phyloP scores from a whole-genome alignment of 1,140 invertebrate genomes.

The Diprion similis region DNA sequence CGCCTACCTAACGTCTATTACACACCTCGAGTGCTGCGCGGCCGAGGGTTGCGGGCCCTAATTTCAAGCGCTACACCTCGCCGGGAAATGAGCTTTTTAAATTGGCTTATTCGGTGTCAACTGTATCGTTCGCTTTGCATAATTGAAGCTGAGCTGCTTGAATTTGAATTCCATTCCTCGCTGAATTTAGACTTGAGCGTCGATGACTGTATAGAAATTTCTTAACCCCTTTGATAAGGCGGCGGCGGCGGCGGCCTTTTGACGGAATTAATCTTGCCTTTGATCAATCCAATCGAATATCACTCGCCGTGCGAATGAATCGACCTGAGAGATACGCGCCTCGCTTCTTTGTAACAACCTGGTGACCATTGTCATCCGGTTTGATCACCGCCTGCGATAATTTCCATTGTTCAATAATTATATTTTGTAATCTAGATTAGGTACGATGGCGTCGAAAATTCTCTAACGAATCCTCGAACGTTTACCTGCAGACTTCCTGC shows the following conservation, averaged over 20 bases:
- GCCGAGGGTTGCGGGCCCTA: too few species aligned
- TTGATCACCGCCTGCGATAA: too few species aligned
- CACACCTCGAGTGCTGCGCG: conserved; percentile 16
- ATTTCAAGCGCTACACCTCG: conserved; percentile 30
- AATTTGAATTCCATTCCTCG: not conserved
- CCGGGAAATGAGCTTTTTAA: conserved; percentile 59
- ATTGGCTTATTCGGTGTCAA: conserved; percentile 39
- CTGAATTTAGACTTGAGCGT: not conserved
- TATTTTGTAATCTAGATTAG: too few species aligned
- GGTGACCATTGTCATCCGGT: too few species aligned
- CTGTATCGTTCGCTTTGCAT: conserved; percentile 7
- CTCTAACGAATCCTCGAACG: too few species aligned
- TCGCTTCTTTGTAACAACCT: too few species aligned
- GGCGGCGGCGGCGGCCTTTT: not conserved
- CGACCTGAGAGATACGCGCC: too few species aligned
- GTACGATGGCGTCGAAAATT: too few species aligned
- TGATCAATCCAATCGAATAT: not conserved
- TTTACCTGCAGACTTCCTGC: too few species aligned
- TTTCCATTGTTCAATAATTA: too few species aligned
- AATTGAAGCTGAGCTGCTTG: not conserved
- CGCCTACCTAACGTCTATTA: not conserved
- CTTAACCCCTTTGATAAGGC: not conserved
- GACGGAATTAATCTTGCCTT: conserved; percentile 2
- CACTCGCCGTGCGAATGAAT: too few species aligned
- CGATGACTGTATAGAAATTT: not conserved